phyloP scores from a whole-genome alignment of 2,888 invertebrate species.

The Rotaria socialis region DNA sequence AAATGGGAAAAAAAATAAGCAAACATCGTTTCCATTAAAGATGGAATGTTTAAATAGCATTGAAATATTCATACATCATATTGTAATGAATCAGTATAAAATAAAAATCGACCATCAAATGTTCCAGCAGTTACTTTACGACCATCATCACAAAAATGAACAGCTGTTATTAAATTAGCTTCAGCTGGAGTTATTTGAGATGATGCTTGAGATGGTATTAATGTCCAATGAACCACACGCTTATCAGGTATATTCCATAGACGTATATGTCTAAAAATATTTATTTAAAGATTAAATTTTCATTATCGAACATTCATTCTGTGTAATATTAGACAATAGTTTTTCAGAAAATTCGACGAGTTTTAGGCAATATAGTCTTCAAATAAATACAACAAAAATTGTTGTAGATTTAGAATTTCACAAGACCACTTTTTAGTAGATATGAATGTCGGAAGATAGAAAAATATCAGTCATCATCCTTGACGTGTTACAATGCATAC shows the following conservation, averaged over 20 bases:
- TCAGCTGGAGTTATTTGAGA: conserved; percentile 65
- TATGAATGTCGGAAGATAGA: too few species aligned
- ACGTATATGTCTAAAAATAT: conserved; percentile 59
- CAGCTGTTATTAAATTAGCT: conserved; percentile 87
- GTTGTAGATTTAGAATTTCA: too few species aligned
- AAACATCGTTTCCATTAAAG: background rate
- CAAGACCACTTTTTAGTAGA: too few species aligned
- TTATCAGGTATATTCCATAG: conserved; percentile 99
- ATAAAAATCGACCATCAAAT: conserved; percentile 94
- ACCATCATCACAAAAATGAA: conserved; percentile 93
- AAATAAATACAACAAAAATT: too few species aligned
- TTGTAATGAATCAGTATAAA: conserved; percentile 73
- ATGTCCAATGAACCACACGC: conserved; percentile 91
- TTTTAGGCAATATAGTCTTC: too few species aligned
- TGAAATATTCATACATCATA: conserved; percentile 60
- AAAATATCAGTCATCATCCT: too few species aligned
- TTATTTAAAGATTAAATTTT: background rate
- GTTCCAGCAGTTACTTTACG: conserved; percentile 96
- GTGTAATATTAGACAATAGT: too few species aligned
- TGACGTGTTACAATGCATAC: too few species aligned
- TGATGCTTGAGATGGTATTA: conserved; percentile 70
- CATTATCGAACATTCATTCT: too few species aligned
- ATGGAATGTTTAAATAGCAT: background rate
- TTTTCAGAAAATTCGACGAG: too few species aligned
- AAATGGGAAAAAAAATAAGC: conserved; percentile 2